Conservation (phyloP, 2,888 invertebrate species). For the Hydrotaea cyrtoneurina region DNA sequence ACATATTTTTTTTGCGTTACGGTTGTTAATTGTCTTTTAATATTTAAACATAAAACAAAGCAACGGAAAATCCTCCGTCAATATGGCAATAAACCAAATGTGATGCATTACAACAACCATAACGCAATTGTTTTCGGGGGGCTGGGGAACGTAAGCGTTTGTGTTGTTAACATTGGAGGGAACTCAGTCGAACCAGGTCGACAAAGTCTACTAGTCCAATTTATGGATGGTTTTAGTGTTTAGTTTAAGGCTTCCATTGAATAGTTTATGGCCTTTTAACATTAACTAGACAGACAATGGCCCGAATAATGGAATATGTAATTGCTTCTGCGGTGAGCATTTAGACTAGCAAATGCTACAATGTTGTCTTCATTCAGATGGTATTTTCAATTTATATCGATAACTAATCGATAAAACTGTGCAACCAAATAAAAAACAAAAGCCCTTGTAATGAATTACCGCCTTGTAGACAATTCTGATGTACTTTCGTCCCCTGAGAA, state of each 20-base stretch:
- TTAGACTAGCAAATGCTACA: not conserved
- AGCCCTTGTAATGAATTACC: too few species aligned
- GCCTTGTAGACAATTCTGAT: too few species aligned
- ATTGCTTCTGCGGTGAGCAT: not conserved
- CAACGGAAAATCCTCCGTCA: not conserved
- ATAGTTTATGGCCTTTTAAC: not conserved
- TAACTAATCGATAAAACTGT: too few species aligned
- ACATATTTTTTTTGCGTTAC: not conserved
- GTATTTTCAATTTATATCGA: too few species aligned
- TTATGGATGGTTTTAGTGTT: not conserved
- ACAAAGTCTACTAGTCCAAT: not conserved
- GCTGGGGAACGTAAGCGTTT: not conserved
- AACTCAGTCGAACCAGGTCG: not conserved
- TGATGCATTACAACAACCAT: not conserved
- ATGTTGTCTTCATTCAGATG: too few species aligned
- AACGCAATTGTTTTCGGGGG: not conserved
- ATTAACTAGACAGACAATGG: not conserved
- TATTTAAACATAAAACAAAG: not conserved
- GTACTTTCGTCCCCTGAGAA: too few species aligned
- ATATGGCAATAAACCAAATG: not conserved
- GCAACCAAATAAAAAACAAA: too few species aligned
- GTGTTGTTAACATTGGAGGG: not conserved
- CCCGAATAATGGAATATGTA: not conserved
- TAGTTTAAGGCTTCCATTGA: not conserved
- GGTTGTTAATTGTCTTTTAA: conserved; percentile 26